Evolutionary conservation across 2,888 invertebrate species (phyloP), one percentile per base, ranked within the genome.

Genomic region (Cantharis nigra): DNA sequence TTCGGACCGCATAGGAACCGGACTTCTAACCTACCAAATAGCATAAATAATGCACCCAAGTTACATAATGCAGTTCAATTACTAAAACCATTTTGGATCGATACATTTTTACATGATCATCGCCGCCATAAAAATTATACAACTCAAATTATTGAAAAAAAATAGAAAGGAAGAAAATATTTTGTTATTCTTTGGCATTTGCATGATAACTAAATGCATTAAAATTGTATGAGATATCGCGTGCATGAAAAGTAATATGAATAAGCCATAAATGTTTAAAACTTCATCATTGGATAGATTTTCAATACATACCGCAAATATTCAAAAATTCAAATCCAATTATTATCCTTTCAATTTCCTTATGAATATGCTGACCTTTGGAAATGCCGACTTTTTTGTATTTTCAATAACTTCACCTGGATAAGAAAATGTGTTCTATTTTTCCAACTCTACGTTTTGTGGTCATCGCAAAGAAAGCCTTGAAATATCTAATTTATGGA

Each of bases 261-360:
- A 86, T 84, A 83, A 78, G 26, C 75, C 80, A 84, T 87, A 84
- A 87, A 87, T 86, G 82, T 86, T 86, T 85, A 83, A 86, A 85
- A 82, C 83, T 83, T 85, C 84, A 84, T 83, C 82, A 76, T 72
- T 74, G 63, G 70, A 72, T 72, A 33, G 78, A 81, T 83, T 80
- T 81, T 81, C 81, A 78, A 82, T 82, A 79, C 78, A 76, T 62
- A 63, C 73, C 72, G 74, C 71, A 72, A 78, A 77, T 79, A 80
- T 77, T 80, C 78, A 78, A 77, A 80, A 75, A 80, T 80, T 80
- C 78, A 80, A 78, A 75, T 78, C 78, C 76, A 77, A 80, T 78
- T 77, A 76, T 74, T 71, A 67, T 18, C 49, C 26, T 67, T 67
- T 67, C 65, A 67, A 67, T 67, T 67, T 67, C 65, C 23, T 26